phyloP scores from a whole-genome alignment of 2,888 invertebrate species.

The Smittia sp. region DNA sequence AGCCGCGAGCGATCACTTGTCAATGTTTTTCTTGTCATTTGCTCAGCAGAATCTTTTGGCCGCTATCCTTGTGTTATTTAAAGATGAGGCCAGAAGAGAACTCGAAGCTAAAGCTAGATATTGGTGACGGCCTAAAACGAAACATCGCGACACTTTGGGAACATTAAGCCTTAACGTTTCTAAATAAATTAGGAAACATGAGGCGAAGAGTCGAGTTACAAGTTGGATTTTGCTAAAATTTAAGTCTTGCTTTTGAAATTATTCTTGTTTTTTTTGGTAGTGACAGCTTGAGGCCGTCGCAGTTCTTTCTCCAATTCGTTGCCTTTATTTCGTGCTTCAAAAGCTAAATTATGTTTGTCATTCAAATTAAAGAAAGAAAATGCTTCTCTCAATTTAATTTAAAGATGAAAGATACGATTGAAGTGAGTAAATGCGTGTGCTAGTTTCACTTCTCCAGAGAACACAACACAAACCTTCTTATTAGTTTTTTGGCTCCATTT shows the following conservation, averaged over 20 bases:
- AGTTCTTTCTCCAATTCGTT: not conserved
- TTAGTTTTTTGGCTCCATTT: not conserved
- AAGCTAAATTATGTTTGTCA: not conserved
- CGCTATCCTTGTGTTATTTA: not conserved
- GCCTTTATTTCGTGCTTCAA: not conserved
- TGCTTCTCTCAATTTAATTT: too few relatives aligned
- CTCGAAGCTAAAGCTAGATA: too few relatives aligned
- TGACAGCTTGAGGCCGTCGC: not conserved
- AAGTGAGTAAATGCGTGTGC: too few relatives aligned
- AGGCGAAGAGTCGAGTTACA: constrained; percentile 13
- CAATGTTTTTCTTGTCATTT: not conserved
- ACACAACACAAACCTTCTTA: too few relatives aligned
- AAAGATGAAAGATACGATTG: too few relatives aligned
- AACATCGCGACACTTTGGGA: too few relatives aligned
- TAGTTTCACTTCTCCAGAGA: too few relatives aligned
- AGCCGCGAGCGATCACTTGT: not conserved
- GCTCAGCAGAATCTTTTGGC: constrained; percentile 14
- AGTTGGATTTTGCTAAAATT: constrained; percentile 1
- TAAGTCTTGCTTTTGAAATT: not conserved
- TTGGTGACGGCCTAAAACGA: too few relatives aligned
- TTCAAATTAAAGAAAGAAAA: not conserved
- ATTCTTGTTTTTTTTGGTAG: not conserved
- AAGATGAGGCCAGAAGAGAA: too few relatives aligned
- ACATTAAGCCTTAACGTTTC: too few relatives aligned
- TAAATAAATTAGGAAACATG: not conserved